Evolutionary conservation across 2,113 vertebrate species (phyloP), one percentile per base, ranked within the genome.

Genomic region (Otolemur garnettii): DNA sequence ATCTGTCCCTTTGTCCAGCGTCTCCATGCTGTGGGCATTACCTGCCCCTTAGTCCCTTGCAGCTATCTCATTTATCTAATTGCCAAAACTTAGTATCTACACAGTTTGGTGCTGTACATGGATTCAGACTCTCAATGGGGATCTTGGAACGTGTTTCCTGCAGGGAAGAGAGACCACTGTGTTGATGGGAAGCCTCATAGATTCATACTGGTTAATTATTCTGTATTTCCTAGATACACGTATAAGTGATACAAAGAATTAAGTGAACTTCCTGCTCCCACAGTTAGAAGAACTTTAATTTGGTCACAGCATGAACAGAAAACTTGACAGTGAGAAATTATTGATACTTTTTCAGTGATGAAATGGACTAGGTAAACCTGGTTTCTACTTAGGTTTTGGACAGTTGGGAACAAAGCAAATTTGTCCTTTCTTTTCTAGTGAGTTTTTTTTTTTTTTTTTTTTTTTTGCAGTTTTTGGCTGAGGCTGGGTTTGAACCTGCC

Each of bases 281-380:
- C 14, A 71, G 80, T 82, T 33, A 86, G 64, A 81, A 82, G 74
- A 80, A 72, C 45, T 75, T 81, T 59, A 72, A 77, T 93, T 86
- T 94, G 30, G 2, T 60, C 64, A 87, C 6, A 8, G 30, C 60
- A 55, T 82, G 17, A 82, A 69, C 19, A 38, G 78, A 62, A 86
- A 79, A 45, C 7, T 26, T 91, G 8, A 59, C 9, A 53, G 62
- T 42, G 50, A 71, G 55, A 45, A 45, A 77, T 59, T 3, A 11
- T 45, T 66, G 75, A 78, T 78, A n/a, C n/a, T 89, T 71, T 86
- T 71, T 86, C 57, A 75, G 21, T 53, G 28, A 90, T 15, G 33
- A 42, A 13, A 5, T 14, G 62, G 9, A 86, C 45, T 22, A 24
- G 15, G 14, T 57, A 55, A 87, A 72, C 4, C 18, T 87, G 5